phyloP scores from a whole-genome alignment of 2,113 vertebrate genomes.

The Sceloporus undulatus region DNA sequence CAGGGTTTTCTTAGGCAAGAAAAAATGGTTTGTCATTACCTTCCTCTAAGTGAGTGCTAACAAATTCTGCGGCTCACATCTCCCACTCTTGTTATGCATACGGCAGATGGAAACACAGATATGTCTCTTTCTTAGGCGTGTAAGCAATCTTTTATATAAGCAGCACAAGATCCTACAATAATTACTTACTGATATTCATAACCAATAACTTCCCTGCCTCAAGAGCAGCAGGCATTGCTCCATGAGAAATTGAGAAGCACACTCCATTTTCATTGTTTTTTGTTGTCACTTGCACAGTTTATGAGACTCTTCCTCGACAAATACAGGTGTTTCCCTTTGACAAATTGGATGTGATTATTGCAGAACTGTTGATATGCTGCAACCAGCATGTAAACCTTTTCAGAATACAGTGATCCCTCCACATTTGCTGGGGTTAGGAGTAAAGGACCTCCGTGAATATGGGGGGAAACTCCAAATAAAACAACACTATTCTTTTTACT shows the following conservation, averaged over 20 bases:
- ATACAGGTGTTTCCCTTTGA: constrained; percentile 84
- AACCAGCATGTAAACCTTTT: constrained; percentile 62
- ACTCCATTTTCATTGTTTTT: constrained; percentile 76
- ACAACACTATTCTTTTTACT: too few species aligned
- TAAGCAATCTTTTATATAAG: constrained; percentile 46
- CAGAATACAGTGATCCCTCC: constrained; percentile 31
- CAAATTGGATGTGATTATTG: constrained; percentile 75
- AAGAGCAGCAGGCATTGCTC: constrained; percentile 68
- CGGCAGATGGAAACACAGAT: neutral
- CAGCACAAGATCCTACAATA: constrained; percentile 49
- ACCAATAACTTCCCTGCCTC: constrained; percentile 59
- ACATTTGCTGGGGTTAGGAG: too few species aligned
- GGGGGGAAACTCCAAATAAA: too few species aligned
- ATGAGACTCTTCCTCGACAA: constrained; percentile 75
- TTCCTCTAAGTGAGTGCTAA: too few species aligned
- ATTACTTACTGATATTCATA: constrained; percentile 49
- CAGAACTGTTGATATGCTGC: constrained; percentile 65
- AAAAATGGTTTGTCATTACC: too few species aligned
- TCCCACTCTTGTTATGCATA: too few species aligned
- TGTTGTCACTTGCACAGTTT: constrained; percentile 72
- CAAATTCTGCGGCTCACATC: too few species aligned
- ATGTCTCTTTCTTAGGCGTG: constrained; percentile 22
- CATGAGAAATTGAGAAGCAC: constrained; percentile 70
- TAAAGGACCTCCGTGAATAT: too few species aligned
- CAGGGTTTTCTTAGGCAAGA: too few species aligned